phyloP scores from a whole-genome alignment of 2,888 invertebrate genomes.

The Teleogryllus oceanicus region DNA sequence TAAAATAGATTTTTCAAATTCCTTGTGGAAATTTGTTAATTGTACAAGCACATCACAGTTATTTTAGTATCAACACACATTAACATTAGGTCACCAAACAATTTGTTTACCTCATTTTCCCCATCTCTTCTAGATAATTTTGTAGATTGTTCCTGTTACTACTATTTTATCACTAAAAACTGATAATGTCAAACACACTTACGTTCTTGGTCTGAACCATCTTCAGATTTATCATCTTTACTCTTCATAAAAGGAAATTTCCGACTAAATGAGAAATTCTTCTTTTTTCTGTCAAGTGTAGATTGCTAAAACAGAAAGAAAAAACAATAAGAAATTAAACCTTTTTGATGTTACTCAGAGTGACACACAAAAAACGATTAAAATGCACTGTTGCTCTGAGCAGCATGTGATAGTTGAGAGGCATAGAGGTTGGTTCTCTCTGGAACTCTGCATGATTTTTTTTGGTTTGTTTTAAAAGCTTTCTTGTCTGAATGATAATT shows the following conservation, averaged over 20 bases:
- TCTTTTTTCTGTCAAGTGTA: slow-evolving; percentile 93
- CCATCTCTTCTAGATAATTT: too few species aligned
- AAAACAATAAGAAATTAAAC: too few species aligned
- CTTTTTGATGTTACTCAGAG: too few species aligned
- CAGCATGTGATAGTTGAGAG: too few species aligned
- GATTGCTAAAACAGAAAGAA: slow-evolving; percentile 62
- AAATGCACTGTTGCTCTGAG: too few species aligned
- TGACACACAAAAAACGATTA: too few species aligned
- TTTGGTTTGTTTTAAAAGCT: too few species aligned
- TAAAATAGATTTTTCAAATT: too few species aligned
- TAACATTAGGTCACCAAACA: not conserved
- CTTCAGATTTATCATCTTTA: slow-evolving; percentile 96
- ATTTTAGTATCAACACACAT: not conserved
- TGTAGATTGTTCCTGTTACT: not conserved
- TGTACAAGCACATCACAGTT: not conserved
- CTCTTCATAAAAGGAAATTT: slow-evolving; percentile 99
- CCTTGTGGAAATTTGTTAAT: not conserved
- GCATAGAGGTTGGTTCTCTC: too few species aligned
- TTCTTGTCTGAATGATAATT: too few species aligned
- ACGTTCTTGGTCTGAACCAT: slow-evolving; percentile 97
- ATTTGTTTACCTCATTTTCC: not conserved
- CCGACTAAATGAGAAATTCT: slow-evolving; percentile 96
- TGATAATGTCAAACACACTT: slow-evolving; percentile 54
- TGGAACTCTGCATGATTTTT: too few species aligned
- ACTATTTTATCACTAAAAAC: not conserved